Evolutionary conservation across 2,113 vertebrate species (phyloP).

Genomic region (Kryptolebias marmoratus): DNA sequence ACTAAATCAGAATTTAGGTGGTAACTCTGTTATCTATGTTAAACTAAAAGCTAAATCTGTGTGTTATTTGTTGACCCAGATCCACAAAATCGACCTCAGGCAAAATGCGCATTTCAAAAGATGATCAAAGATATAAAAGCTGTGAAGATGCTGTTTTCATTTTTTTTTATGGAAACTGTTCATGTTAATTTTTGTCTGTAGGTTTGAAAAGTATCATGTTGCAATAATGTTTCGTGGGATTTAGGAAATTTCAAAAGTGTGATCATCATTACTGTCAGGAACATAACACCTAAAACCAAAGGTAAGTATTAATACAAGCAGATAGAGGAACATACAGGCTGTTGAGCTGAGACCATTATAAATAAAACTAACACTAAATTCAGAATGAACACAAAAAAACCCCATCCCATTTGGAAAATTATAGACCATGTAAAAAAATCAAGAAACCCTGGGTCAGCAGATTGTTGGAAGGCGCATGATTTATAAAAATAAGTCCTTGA

Average conservation of each 20-base stretch:
- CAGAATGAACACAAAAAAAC: neutral
- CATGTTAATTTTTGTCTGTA: neutral
- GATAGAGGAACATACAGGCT: neutral
- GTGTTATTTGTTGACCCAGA: slow-evolving; percentile 10
- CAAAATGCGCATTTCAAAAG: neutral
- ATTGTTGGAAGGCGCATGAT: neutral
- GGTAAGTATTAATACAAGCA: neutral
- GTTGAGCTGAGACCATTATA: neutral
- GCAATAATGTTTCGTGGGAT: too few species aligned
- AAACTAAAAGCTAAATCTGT: neutral
- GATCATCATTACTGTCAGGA: neutral
- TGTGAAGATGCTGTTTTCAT: neutral
- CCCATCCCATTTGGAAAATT: neutral
- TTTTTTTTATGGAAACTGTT: neutral
- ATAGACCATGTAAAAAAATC: neutral
- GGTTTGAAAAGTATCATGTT: neutral
- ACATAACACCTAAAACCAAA: neutral
- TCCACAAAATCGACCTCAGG: neutral
- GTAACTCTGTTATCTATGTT: neutral
- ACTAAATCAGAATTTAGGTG: slow-evolving; percentile 1
- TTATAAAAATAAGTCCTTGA: neutral
- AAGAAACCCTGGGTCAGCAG: neutral
- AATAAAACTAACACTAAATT: too few species aligned
- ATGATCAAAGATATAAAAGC: neutral
- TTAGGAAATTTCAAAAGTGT: neutral